These are phyloP conservation scores for Drosophila ercepeae DNA, from an alignment of 1,140 invertebrate species.

Conservation along the genomic window DNA sequence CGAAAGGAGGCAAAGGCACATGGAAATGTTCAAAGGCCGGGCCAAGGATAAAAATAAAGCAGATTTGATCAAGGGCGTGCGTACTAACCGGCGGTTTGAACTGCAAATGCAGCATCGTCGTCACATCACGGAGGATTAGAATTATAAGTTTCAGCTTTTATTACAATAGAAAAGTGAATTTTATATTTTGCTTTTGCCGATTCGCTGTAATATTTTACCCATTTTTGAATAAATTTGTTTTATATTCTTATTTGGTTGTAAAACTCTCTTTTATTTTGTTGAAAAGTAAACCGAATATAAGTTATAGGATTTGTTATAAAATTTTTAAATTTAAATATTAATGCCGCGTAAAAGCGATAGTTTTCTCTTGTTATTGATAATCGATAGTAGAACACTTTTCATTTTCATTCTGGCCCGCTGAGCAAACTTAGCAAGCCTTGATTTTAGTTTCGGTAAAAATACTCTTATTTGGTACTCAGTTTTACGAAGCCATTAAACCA, in stretches of 20 bases:
- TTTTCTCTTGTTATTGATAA: background rate
- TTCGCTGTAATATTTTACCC: too few species aligned
- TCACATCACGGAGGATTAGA: slow-evolving; percentile 51
- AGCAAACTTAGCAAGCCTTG: background rate
- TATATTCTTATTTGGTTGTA: background rate
- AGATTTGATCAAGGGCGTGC: slow-evolving; percentile 85
- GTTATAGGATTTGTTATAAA: too few species aligned
- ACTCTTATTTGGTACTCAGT: background rate
- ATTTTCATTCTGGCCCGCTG: background rate
- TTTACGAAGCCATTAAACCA: background rate
- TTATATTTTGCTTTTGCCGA: background rate
- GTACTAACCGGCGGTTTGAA: slow-evolving; percentile 88
- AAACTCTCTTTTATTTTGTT: background rate
- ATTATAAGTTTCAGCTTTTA: background rate
- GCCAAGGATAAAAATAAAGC: slow-evolving; percentile 6
- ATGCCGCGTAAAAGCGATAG: too few species aligned
- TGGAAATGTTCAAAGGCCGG: slow-evolving; percentile 72
- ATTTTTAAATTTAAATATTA: too few species aligned
- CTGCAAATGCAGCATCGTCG: slow-evolving; percentile 86
- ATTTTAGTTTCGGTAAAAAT: background rate
- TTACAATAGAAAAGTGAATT: background rate
- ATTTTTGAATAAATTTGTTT: slow-evolving; percentile 8
- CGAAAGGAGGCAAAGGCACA: slow-evolving; percentile 55
- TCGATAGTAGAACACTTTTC: background rate
- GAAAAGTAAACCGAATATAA: too few species aligned